Percentiles rank a stretch among this genome's conserved stretches.
These are phyloP conservation scores for Actinostola sp. DNA, from an alignment of 92 coral and sea anemone genomes.

Conservation along the genomic window DNA sequence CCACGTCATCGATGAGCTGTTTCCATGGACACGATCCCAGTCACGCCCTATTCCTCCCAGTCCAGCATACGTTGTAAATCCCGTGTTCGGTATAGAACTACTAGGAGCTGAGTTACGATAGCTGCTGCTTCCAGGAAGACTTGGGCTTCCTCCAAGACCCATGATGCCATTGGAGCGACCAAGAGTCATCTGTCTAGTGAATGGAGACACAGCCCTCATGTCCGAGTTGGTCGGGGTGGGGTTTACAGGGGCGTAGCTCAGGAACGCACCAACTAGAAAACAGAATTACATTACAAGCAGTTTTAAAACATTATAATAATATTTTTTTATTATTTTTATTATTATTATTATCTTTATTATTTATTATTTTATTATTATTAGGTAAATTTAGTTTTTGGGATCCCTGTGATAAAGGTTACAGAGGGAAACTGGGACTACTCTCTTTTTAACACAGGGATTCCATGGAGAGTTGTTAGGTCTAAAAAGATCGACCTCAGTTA, in stretches of 20 bases:
- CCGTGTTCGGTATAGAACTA: slow-evolving; percentile 48
- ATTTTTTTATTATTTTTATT: no score
- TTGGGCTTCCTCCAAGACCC: slow-evolving; percentile 70
- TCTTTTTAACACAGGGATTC: no score
- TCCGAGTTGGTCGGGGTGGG: slow-evolving; percentile 60
- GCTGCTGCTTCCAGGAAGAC: slow-evolving; percentile 46
- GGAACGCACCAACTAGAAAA: slow-evolving; percentile 50
- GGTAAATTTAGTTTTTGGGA: no score
- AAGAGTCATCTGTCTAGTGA: slow-evolving; percentile 20
- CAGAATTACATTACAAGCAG: background rate
- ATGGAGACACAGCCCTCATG: slow-evolving; percentile 39
- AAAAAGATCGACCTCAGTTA: no score
- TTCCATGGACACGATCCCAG: slow-evolving; percentile 69
- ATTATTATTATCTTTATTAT: no score
- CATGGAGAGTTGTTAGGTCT: no score
- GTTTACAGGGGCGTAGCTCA: slow-evolving; percentile 48
- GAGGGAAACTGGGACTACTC: no score
- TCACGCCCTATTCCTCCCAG: slow-evolving; percentile 58
- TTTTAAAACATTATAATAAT: background rate
- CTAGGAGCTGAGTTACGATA: slow-evolving; percentile 58
- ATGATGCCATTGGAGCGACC: slow-evolving; percentile 61
- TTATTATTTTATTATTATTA: no score
- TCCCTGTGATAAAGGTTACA: no score
- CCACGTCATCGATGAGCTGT: slow-evolving; percentile 73
- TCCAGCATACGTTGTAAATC: slow-evolving; percentile 30